Evolutionary conservation across 1,140 invertebrate species (phyloP).

Genomic region (Choristoneura fumiferana): DNA sequence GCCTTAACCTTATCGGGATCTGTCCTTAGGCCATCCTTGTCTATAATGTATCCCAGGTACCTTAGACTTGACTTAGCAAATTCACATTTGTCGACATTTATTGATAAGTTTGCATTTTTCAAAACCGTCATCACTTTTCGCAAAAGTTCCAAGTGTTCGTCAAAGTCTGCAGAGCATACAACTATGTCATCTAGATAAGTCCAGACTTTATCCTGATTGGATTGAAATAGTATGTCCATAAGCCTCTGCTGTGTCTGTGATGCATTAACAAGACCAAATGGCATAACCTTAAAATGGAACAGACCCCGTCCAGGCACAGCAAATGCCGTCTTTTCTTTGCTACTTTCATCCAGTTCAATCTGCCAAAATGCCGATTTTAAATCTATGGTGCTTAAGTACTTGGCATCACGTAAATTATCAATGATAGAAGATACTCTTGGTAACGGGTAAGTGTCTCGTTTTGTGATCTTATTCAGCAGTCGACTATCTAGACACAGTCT

Average conservation of each 20-base stretch:
- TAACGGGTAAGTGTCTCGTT: not conserved
- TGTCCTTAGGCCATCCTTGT: constrained; percentile 26
- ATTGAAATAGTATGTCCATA: no score
- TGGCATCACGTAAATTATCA: constrained; percentile 1
- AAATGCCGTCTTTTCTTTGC: constrained; percentile 61
- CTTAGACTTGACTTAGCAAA: constrained; percentile 3
- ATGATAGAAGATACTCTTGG: not conserved
- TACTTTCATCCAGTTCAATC: constrained; percentile 34
- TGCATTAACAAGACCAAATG: constrained; percentile 68
- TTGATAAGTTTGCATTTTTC: not conserved
- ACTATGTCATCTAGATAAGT: no score
- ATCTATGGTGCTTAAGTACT: constrained; percentile 33
- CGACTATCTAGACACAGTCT: not conserved
- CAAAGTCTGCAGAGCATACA: no score
- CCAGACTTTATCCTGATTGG: no score
- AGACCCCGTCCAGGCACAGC: constrained; percentile 55
- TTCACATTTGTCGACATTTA: not conserved
- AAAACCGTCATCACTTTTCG: no score
- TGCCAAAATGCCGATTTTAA: constrained; percentile 50
- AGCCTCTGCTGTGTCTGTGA: no score
- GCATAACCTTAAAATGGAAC: constrained; percentile 63
- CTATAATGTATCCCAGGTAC: constrained; percentile 30
- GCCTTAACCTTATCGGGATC: constrained; percentile 34
- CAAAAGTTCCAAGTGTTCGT: no score
- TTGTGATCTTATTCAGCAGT: not conserved